Evolutionary conservation across 2,797 vertebrate species (phyloP), one percentile per base, ranked within the genome.

Genomic region (Myripristis jacobus): DNA sequence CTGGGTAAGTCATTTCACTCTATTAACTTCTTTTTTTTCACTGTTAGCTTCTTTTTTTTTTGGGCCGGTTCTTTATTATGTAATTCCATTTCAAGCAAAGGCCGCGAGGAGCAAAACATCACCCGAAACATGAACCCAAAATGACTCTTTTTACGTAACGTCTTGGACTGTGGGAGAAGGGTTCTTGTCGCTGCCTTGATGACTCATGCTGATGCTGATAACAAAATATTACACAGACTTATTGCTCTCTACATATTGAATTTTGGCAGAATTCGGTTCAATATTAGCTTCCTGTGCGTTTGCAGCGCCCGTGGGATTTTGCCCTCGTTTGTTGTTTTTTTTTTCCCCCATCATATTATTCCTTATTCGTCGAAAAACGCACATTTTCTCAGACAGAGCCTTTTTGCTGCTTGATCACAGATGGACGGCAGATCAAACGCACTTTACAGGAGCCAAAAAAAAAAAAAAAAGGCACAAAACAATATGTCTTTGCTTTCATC

Each of bases 1-100:
- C 24, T 13, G 38, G 31, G 64, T 63, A 77, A 73, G 24, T 57
- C 18, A 67, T 73, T 73, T 64, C 34, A 16, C 15, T 57, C 44
- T 13, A 8, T 67, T 19, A 22, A 44, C 58, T 11, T 19, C 24
- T 19, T 3, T n/a, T n/a, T n/a, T n/a, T n/a, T n/a, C n/a, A n/a
- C n/a, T n/a, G n/a, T n/a, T n/a, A n/a, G n/a, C n/a, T n/a, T n/a
- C n/a, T n/a, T n/a, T n/a, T n/a, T n/a, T n/a, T n/a, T 22, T 8
- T 46, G 58, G 44, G 58, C 36, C 41, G 47, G 13, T 24, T 46
- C 15, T 44, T 3, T 34, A 19, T 22, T 36, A 21, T 47, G 36
- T 56, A 8, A 68, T 73, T 27, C n/a, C 13, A 34, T 24, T 77
- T 66, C 10, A 51, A 57, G 51, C 59, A 7, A n/a, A 9, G 25